Conservation (phyloP, 2,797 vertebrate species). For the Psittacula derbiana region DNA sequence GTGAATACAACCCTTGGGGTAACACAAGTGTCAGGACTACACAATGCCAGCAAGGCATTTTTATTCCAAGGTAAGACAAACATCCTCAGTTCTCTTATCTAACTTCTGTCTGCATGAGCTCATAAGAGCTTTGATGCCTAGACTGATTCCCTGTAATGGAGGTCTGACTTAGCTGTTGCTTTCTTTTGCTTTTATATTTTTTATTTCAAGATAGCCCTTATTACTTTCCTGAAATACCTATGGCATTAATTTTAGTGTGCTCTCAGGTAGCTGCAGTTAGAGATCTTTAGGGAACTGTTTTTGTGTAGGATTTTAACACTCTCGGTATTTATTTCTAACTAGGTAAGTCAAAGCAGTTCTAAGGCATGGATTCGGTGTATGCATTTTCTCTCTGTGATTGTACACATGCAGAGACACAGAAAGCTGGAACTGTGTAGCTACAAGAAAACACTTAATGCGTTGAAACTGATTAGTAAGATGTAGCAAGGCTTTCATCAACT, state of each 20-base stretch:
- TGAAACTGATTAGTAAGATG: background rate
- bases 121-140: background rate
- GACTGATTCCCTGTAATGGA: background rate
- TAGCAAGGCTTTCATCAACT: background rate
- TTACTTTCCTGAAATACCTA: background rate
- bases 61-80: conserved; percentile 88
- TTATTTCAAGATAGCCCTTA: background rate
- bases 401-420: too few species aligned
- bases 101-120: background rate
- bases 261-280: background rate
- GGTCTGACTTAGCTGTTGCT: background rate
- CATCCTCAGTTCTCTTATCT: background rate
- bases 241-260: background rate
- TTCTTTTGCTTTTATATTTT: background rate
- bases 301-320: background rate
- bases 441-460: background rate
- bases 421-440: background rate
- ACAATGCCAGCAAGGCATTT: conserved; percentile 94
- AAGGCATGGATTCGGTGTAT: background rate
- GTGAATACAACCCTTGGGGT: conserved; percentile 89
- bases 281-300: background rate
- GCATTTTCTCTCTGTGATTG: background rate
- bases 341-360: background rate
- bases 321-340: background rate
- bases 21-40: conserved; percentile 89